Evolutionary conservation across 1,140 invertebrate species (phyloP), one percentile per base, ranked within the genome.

Genomic region (Ceratina australensis): DNA sequence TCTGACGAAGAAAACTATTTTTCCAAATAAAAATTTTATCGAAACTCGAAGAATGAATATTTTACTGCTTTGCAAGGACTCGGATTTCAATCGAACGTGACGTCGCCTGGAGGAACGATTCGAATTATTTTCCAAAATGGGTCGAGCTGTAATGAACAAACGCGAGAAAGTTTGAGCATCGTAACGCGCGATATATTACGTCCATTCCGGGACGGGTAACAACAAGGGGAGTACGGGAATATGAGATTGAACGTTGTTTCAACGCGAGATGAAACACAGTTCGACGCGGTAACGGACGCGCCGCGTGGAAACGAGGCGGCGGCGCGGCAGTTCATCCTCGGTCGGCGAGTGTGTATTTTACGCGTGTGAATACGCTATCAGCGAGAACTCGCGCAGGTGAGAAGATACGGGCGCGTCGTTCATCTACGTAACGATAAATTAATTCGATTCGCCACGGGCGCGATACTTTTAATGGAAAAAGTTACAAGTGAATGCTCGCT

Each of bases 371-470:
- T 69, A 52, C 56, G 26, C 16, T 72, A 61, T 63, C 61, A 63
- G 42, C 33, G n/a, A 18, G n/a, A 28, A 59, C 18, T 3, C 42
- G 22, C n/a, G 22, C 2, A 49, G 47, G 56, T 18, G 20, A 24
- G 57, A 47, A 69, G 26, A 13, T 20, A 18, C 15, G n/a, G 74
- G 60, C 52, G 42, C 47, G 61, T 61, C 65, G 56, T 76, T 60
- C 47, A 61, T 76, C 56, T 69, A 24, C 33, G 56, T 69, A 42
- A 52, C 42, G 57, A 76, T 76, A 61, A 76, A 76, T 76, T 69
- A 76, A 76, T 69, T 69, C 56, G 49, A 75, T 76, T 47, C 20
- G 3, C 47, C 2, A 12, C 18, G 7, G 7, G 18, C 49, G 15
- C 26, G 0, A 20, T 49, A 67, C 16, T 1, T 3, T 73, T 28